Percentiles rank a stretch among this genome's conserved stretches.
phyloP scores from a whole-genome alignment of 2,888 invertebrate species.

The Chymomyza amoena region DNA sequence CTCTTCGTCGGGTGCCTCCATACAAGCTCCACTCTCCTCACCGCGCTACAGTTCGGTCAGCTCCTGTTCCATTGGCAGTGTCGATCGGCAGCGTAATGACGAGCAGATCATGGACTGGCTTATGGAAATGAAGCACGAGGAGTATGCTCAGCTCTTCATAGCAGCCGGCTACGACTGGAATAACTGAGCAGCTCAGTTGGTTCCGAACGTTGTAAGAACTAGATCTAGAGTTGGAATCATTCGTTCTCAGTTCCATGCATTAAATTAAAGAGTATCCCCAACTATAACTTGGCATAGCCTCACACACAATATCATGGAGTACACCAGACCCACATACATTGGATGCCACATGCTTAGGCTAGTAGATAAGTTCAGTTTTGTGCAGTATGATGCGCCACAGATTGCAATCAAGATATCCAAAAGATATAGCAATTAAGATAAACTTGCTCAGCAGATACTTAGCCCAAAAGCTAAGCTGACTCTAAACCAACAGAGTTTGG shows the following conservation, averaged over 20 bases:
- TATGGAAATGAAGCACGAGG: slow-evolving; percentile 94
- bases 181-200: too few species aligned
- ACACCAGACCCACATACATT: slow-evolving; percentile 5
- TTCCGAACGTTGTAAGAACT: too few species aligned
- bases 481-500: slow-evolving; percentile 6
- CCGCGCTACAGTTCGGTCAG: slow-evolving; percentile 86
- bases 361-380: slow-evolving; percentile 57
- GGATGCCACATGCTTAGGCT: slow-evolving; percentile 44
- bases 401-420: slow-evolving; percentile 63
- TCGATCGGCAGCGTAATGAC: slow-evolving; percentile 89
- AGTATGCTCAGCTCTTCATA: slow-evolving; percentile 95
- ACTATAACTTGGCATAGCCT: slow-evolving; percentile 37
- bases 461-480: slow-evolving; percentile 12
- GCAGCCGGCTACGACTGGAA: slow-evolving; percentile 98
- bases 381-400: slow-evolving; percentile 63
- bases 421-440: slow-evolving; percentile 70
- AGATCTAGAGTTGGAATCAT: too few species aligned
- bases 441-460: slow-evolving; percentile 49
- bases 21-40: slow-evolving; percentile 80
- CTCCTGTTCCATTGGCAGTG: slow-evolving; percentile 87
- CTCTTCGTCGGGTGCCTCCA: slow-evolving; percentile 76
- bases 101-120: slow-evolving; percentile 98
- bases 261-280: neutral
- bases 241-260: too few species aligned
- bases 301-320: neutral